phyloP scores from a whole-genome alignment of 2,113 vertebrate genomes.

The Carassius auratus region DNA sequence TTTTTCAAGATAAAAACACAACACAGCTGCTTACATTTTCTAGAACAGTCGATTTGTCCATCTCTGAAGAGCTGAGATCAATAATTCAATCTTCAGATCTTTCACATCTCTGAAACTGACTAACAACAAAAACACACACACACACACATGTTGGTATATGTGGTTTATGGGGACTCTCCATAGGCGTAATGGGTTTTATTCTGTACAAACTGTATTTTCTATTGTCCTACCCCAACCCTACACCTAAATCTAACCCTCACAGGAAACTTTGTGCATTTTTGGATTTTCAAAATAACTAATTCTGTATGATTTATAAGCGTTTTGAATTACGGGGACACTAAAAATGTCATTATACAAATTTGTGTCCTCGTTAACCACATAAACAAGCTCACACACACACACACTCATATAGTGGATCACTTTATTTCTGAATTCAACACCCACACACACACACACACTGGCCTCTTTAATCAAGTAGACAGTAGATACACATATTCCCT shows the following conservation, averaged over 20 bases:
- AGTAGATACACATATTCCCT: not conserved
- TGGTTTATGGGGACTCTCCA: too few relatives aligned
- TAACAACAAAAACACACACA: not conserved
- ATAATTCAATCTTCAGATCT: slow-evolving; percentile 27
- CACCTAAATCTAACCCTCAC: too few relatives aligned
- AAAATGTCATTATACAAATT: too few relatives aligned
- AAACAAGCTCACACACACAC: not conserved
- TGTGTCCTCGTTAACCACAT: too few relatives aligned
- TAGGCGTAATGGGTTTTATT: too few relatives aligned
- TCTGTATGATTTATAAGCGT: too few relatives aligned
- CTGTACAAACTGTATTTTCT: too few relatives aligned
- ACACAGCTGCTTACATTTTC: not conserved
- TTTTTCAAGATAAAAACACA: not conserved
- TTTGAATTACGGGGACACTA: too few relatives aligned
- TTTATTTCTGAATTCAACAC: not conserved
- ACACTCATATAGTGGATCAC: not conserved
- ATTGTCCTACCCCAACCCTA: too few relatives aligned
- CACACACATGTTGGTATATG: not conserved
- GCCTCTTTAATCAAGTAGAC: not conserved
- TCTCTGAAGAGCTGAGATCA: not conserved
- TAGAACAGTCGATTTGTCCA: not conserved
- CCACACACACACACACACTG: not conserved
- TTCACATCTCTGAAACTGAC: slow-evolving; percentile 17
- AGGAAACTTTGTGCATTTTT: too few relatives aligned
- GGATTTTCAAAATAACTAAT: too few relatives aligned